phyloP scores from a whole-genome alignment of 2,888 invertebrate genomes.

The Bugulina stolonifera region DNA sequence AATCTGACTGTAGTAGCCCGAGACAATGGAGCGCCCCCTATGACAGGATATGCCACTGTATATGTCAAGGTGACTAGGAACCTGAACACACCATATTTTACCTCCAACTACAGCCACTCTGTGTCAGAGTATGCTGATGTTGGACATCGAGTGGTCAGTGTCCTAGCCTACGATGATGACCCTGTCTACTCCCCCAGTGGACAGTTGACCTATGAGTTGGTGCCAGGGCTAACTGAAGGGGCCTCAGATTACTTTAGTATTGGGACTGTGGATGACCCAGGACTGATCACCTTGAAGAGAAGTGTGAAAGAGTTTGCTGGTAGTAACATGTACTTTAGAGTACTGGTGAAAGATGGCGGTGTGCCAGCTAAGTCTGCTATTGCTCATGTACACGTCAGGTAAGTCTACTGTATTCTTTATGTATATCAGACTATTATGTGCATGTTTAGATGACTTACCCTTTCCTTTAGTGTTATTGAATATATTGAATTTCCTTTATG shows the following conservation, averaged over 20 bases:
- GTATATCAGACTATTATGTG: too few species aligned
- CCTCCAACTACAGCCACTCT: neutral
- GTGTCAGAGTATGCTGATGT: slow-evolving; percentile 2
- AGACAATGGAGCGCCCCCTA: neutral
- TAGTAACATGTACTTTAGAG: slow-evolving; percentile 2
- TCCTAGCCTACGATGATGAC: slow-evolving; percentile 2
- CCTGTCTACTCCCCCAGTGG: slow-evolving; percentile 1
- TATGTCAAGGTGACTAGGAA: neutral
- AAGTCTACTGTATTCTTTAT: too few species aligned
- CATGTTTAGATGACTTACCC: too few species aligned
- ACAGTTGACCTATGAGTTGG: neutral
- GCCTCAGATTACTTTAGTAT: slow-evolving; percentile 3
- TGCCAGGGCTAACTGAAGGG: slow-evolving; percentile 2
- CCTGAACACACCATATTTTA: slow-evolving; percentile 8
- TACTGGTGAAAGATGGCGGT: neutral
- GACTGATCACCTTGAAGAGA: slow-evolving; percentile 6
- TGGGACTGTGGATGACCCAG: neutral
- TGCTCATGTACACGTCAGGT: slow-evolving; percentile 1
- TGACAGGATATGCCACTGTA: neutral
- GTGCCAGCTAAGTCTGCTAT: slow-evolving; percentile 2
- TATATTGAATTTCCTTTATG: too few species aligned
- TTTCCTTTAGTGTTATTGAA: too few species aligned
- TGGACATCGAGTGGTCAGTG: neutral
- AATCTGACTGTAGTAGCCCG: slow-evolving; percentile 1
- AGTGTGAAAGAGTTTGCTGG: slow-evolving; percentile 1